These are phyloP conservation scores for Periophthalmus magnuspinnatus DNA, from an alignment of 2,797 vertebrate species.

Conservation along the genomic window DNA sequence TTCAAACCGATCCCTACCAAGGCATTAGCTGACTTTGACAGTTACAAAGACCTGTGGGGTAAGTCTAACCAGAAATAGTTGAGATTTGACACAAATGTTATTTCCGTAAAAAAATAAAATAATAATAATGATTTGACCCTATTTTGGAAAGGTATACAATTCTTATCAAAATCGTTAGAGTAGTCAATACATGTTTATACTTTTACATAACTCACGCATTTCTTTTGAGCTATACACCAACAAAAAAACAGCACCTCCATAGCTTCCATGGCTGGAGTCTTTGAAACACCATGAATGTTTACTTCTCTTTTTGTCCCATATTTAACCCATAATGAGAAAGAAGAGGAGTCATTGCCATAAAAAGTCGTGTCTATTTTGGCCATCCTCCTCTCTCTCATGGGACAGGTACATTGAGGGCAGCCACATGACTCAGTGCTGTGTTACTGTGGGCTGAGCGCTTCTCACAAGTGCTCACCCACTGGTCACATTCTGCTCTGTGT, in stretches of 20 bases:
- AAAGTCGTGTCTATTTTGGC: conserved; percentile 1
- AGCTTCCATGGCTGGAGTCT: not conserved
- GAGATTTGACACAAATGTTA: too few relatives aligned
- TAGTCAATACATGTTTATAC: too few relatives aligned
- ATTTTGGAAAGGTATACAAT: too few relatives aligned
- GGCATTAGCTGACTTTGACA: too few relatives aligned
- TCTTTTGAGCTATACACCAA: too few relatives aligned
- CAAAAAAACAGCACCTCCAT: too few relatives aligned
- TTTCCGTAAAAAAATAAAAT: too few relatives aligned
- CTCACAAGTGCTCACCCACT: conserved; percentile 12
- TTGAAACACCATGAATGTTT: not conserved
- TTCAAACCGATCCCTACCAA: not conserved
- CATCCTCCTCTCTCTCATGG: not conserved
- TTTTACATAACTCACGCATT: too few relatives aligned
- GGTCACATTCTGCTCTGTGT: conserved; percentile 6
- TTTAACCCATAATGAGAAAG: conserved; percentile 4
- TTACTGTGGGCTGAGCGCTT: conserved; percentile 8
- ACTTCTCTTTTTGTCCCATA: not conserved
- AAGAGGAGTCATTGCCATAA: not conserved
- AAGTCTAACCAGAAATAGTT: too few relatives aligned
- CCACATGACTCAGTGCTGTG: not conserved
- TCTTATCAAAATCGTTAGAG: too few relatives aligned
- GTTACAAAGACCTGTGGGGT: too few relatives aligned
- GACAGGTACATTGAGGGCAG: not conserved
- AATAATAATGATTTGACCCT: too few relatives aligned